Conservation (phyloP, 2,888 invertebrate species). For the Parnassius mnemosyne region DNA sequence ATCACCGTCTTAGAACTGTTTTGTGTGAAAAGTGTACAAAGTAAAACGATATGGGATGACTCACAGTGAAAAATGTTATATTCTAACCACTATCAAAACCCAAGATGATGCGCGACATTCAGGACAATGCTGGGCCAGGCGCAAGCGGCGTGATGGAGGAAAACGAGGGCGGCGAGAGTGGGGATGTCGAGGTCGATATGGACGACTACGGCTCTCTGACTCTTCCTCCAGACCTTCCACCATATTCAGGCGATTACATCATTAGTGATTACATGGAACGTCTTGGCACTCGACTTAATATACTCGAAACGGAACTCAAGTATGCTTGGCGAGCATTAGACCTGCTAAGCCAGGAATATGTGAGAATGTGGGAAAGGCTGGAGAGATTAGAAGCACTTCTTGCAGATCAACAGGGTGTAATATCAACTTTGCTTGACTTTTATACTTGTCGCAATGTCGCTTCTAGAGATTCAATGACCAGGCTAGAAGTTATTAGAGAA, state of each 20-base stretch:
- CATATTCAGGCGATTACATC: slow-evolving; percentile 85
- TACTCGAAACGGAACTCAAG: slow-evolving; percentile 93
- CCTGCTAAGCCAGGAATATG: slow-evolving; percentile 93
- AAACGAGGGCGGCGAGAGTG: slow-evolving; percentile 79
- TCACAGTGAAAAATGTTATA: slow-evolving; percentile 76
- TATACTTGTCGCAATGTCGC: slow-evolving; percentile 80
- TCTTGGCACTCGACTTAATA: slow-evolving; percentile 90
- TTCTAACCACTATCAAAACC: slow-evolving; percentile 65
- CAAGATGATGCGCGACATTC: slow-evolving; percentile 80
- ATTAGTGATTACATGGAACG: slow-evolving; percentile 96
- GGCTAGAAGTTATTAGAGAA: slow-evolving; percentile 83
- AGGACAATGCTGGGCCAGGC: slow-evolving; percentile 75
- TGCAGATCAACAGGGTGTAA: slow-evolving; percentile 94
- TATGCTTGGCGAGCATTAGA: slow-evolving; percentile 96
- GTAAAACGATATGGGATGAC: slow-evolving; percentile 79
- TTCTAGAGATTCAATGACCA: slow-evolving; percentile 76
- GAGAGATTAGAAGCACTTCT: slow-evolving; percentile 93
- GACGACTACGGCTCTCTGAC: slow-evolving; percentile 79
- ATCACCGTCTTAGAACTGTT: slow-evolving; percentile 50
- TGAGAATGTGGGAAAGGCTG: slow-evolving; percentile 95
- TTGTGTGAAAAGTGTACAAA: slow-evolving; percentile 64
- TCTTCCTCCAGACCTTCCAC: slow-evolving; percentile 75
- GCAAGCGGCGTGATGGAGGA: slow-evolving; percentile 77
- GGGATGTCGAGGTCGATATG: slow-evolving; percentile 77
- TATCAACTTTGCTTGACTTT: slow-evolving; percentile 91